Evolutionary conservation across 53 echinoderm and acorn worm species (phyloP), one percentile per base, ranked within the genome.

Genomic region (Mesocentrotus franciscanus): DNA sequence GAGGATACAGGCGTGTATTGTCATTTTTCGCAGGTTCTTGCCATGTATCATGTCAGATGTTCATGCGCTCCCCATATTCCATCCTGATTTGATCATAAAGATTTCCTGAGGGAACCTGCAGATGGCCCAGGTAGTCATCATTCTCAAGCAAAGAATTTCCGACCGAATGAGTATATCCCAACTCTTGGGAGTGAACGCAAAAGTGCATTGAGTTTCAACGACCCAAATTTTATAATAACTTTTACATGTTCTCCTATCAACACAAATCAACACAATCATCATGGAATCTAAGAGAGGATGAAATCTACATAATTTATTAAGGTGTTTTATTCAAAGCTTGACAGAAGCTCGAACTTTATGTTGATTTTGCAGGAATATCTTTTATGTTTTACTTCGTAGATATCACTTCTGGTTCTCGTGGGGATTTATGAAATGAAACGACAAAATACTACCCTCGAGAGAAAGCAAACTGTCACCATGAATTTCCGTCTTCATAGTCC

Each of bases 21-120:
- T 81, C 10, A 81, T 87, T 87, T 87, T 58, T 59, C 87, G 5
- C 5, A 57, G 27, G 56, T 57, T 87, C 87, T 87, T 87, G 58
- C 27, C 3, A 27, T 57, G 87, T 12, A 56, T 58, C 59, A 58
- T 58, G 87, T 87, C 59, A 59, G 87, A 87, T 59, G 57, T 87
- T 87, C 58, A 87, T 27, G 87, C 12, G 10, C 87, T 87, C 56
- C n/a, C 87, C 18, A 15, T 58, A 10, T 87, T 58, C 87, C 87
- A n/a, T 87, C 27, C 17, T 87, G 87, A 87, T 87, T n/a, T 3
- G 29, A 58, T 57, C 59, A 87, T 56, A 87, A 87, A 59, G 27
- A 1, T n/a, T 75, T 58, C 58, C 59, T 58, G 20, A 29, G 87
- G 87, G 57, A 87, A 0, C n/a, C 12, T 6, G 49, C 49, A 49